Evolutionary conservation across 2,797 vertebrate genomes (phyloP), one percentile per base, ranked within the genome.

Genomic region (Chaunax sp.): DNA sequence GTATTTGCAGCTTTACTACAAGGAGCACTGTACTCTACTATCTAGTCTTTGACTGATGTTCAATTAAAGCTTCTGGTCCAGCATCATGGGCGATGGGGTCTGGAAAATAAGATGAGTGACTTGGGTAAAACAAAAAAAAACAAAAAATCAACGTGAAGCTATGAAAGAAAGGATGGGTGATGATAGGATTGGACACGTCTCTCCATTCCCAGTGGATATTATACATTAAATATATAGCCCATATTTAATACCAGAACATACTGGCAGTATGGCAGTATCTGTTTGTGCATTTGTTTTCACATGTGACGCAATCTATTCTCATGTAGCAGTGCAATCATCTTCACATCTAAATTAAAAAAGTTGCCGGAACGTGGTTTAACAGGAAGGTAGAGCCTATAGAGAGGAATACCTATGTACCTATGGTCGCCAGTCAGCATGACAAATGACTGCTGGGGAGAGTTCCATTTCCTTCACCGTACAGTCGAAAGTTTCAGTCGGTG

Each of bases 351-450:
- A 80, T 81, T 19, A 37, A 51, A 50, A 62, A 50, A 63, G 41
- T 70, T 38, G 60, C 3, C 1, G 23, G 19, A 33, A 70, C 62
- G 49, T 26, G 55, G 11, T 46, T 1, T 4, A 57, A 50, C 28
- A 62, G 33, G 23, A 44, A 64, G 62, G 72, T 11, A 16, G 66
- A 50, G 13, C 26, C 28, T 59, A 37, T 43, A 7, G 60, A 51
- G 55, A 59, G 50, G n/a, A 46, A 43, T 56, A 79, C 45, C 55
- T n/a, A n/a, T n/a, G n/a, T n/a, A n/a, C n/a, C 59, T 76, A 80
- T 76, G 83, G 67, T 50, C 26, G 11, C 23, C 71, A 85, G 82
- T 83, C 80, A 77, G 12, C 3, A 19, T 80, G 82, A 87, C 83
- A 59, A 83, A 90, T 83, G 69, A 64, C 59, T 53, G 15, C 4